Evolutionary conservation across 2,888 invertebrate genomes (phyloP).

Genomic region (Horisme vitalbata): DNA sequence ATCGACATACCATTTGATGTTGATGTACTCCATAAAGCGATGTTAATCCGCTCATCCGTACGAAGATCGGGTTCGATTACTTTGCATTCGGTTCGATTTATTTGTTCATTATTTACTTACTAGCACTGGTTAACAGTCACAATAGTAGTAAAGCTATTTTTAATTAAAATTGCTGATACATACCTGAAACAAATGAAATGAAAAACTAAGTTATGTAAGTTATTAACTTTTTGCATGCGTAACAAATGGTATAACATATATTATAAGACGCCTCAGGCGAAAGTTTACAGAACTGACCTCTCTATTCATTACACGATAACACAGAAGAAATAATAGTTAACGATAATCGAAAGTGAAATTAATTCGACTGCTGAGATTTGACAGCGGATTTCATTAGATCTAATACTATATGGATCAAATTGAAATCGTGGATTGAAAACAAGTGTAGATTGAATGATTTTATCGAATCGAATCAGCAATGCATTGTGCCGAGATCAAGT

Average conservation of each 20-base stretch:
- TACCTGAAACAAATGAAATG: conserved; percentile 58
- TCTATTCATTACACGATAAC: conserved; percentile 64
- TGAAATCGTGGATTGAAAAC: conserved; percentile 26
- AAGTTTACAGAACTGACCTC: conserved; percentile 71
- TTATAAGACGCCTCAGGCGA: conserved; percentile 61
- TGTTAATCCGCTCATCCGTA: too few species aligned
- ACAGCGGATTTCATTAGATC: conserved; percentile 54
- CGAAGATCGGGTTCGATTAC: too few species aligned
- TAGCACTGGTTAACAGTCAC: too few species aligned
- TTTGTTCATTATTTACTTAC: too few species aligned
- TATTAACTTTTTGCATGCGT: conserved; percentile 35
- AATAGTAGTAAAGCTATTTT: not conserved
- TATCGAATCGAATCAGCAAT: conserved; percentile 24
- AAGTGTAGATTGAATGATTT: conserved; percentile 21
- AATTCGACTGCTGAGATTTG: conserved; percentile 63
- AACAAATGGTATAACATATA: conserved; percentile 49
- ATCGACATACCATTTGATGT: too few species aligned
- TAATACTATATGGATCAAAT: conserved; percentile 29
- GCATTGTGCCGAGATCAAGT: conserved; percentile 15
- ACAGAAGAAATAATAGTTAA: conserved; percentile 19
- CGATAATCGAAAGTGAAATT: conserved; percentile 75
- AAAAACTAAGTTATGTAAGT: conserved; percentile 43
- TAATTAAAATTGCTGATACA: conserved; percentile 33
- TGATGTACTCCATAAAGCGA: too few species aligned
- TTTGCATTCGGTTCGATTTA: too few species aligned